Evolutionary conservation across 1,140 invertebrate genomes (phyloP), one percentile per base, ranked within the genome.

Genomic region (Sesamia nonagrioides): DNA sequence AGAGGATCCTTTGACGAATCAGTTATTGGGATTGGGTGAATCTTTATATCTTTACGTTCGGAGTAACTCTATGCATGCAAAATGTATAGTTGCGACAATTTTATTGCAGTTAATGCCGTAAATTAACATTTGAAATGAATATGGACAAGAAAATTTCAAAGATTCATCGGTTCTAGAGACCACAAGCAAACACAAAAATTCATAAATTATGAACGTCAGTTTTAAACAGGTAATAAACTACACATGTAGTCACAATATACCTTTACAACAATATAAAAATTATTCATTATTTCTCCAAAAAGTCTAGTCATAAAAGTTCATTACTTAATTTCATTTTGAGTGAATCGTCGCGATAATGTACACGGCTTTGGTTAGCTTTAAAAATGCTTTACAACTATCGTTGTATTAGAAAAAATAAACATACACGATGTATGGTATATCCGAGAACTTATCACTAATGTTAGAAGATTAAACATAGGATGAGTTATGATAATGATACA

Each of bases 191-290:
- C 91, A 90, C 88, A 92, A 76, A 66, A 66, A 89, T 92, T 91
- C 88, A 94, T 93, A 90, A 88, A 91, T 90, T 84, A 89, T 87
- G 80, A 88, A 91, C 83, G 85, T 90, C 87, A 89, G 84, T 85
- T 82, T 88, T 79, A 90, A 90, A 91, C 85, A 89, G 84, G 85
- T 86, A 86, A 90, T 83, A 89, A 88, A 91, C 87, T 81, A 88
- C 86, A 81, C 83, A 68, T 76, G 76, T 78, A 78, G 76, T 78
- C 76, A 71, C 48, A 60, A 78, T 77, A 77, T 60, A 78, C 63
- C 54, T 78, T 63, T 72, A 72, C 68, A 78, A 78, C 77, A 78
- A 77, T 78, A 78, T 60, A 72, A 72, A 75, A 50, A 78, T 78
- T 66, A 71, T 58, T 45, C 52, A 78, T 78, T 72, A 61, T 78